Base-by-base conservation (phyloP, 2,888 invertebrate species). In the Selenia dentaria region DNA sequence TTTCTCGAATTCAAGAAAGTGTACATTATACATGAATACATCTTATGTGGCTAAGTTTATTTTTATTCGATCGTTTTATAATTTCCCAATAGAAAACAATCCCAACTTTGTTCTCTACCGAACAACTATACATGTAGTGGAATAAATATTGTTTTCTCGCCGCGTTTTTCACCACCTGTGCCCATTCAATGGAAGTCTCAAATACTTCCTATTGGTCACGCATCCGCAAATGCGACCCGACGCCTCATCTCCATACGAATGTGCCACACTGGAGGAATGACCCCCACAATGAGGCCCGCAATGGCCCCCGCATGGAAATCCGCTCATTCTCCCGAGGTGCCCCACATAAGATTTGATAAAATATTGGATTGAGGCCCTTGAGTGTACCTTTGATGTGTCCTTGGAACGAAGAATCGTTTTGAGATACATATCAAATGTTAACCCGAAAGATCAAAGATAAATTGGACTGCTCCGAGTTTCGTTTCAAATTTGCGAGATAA, bases 171-270 rank as follows among this genome's bases (percentile, higher is more conserved):
- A 11, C 32, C 44, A 44, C 44, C 44, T 44, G 44, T 16, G 37
- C 26, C 18, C 43, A 8, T 12, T 31, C 36, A 20, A 32, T 26
- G 16, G 38, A 9, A 38, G 45, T 34, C 33, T 13, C 20, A 25
- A 25, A 28, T 9, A 11, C 22, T 13, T 25, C 27, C 27, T 25
- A 26, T 40, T 35, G 40, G 20, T 25, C 39, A 22, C 13, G 20
- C n/a, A 13, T 25, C 32, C 38, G 34, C 27, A 45, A 18, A 29
- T 16, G 40, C 37, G 37, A 41, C 28, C 42, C 33, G 41, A 18
- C 13, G 34, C 10, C 45, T 51, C 49, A 51, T 58, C 47, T 51
- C 37, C 58, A 58, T 58, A 44, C 40, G 32, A 54, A 58, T 54
- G 58, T 45, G 25, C 33, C 13, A 25, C 39, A 41, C 35, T 38